Percentiles rank a stretch among this genome's conserved stretches.
These are phyloP conservation scores for Opisthocomus hoazin DNA, from an alignment of 2,113 vertebrate genomes.

Conservation along the genomic window DNA sequence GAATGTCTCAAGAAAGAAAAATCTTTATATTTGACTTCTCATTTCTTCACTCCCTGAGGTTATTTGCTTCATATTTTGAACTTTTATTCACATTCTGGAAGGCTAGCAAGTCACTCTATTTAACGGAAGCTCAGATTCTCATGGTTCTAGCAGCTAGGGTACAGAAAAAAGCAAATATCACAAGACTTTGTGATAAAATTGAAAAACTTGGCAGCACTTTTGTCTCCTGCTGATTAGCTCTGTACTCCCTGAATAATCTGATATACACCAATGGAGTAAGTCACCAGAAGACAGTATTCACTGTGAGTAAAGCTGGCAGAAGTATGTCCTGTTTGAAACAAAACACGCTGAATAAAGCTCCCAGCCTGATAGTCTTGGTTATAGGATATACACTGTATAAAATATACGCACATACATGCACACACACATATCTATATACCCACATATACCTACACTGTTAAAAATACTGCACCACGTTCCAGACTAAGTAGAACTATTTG, in stretches of 20 bases:
- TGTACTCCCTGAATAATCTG: background rate
- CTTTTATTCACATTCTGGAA: background rate
- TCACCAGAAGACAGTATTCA: background rate
- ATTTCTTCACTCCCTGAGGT: background rate
- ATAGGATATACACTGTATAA: background rate
- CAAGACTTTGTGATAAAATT: background rate
- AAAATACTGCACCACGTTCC: background rate
- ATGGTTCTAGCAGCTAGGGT: background rate
- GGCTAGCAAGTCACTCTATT: background rate
- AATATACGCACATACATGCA: background rate
- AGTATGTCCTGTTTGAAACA: background rate
- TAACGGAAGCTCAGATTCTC: background rate
- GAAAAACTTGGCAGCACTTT: background rate
- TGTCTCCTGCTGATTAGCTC: background rate
- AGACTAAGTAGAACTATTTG: background rate
- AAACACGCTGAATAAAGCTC: background rate
- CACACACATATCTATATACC: background rate
- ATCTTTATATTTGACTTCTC: background rate
- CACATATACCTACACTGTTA: background rate
- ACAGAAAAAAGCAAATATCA: background rate
- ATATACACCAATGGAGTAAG: background rate
- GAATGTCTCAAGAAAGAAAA: slow-evolving; percentile 35
- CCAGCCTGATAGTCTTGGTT: background rate
- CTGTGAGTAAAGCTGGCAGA: background rate
- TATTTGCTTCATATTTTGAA: slow-evolving; percentile 34